Base-by-base conservation (phyloP, 2,888 invertebrate genomes). In the Epirrita christyi region DNA sequence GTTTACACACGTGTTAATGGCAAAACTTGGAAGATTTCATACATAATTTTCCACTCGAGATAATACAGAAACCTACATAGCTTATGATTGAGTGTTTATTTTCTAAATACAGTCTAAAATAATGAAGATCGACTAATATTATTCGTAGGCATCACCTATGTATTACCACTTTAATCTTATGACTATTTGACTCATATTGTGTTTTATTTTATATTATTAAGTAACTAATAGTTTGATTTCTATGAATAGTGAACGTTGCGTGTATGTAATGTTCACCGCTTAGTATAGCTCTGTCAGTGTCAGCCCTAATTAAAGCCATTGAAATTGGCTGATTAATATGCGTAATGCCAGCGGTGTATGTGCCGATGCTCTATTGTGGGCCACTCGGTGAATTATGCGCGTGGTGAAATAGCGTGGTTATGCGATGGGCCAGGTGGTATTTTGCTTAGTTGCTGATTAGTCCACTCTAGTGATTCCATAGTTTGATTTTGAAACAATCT, bases 291-390 rank as follows among this genome's bases (percentile, higher is more conserved):
- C 86, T 85, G 88, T 86, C 85, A 86, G 81, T 86, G 88, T 87
- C 88, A 88, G 85, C 70, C 70, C 80, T 89, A 88, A 90, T 90
- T 90, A 90, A 83, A 80, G 81, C 87, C 81, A 88, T 90, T 90
- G 85, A 86, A 84, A 86, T 86, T 78, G 83, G 82, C 83, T 88
- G 88, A 90, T 90, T 88, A 88, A 87, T 90, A 89, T 86, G 86
- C 87, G 85, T 80, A 82, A 76, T 83, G 80, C 73, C 69, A 70
- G 61, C 70, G 75, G 80, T 82, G 78, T 84, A 81, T 81, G 80
- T 73, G 73, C 75, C 80, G 83, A 82, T 83, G 85, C 78, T 81
- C 83, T 73, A 82, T 85, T 86, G 83, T 85, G 82, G 81, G 73
- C 71, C 73, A 70, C 63, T 71, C 72, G 64, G 73, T 82, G 80